A percentile compares a stretch with the other conserved stretches of the same genome.
Conservation (phyloP, 92 coral and sea anemone genomes). For the Phenganax stokvisi region DNA sequence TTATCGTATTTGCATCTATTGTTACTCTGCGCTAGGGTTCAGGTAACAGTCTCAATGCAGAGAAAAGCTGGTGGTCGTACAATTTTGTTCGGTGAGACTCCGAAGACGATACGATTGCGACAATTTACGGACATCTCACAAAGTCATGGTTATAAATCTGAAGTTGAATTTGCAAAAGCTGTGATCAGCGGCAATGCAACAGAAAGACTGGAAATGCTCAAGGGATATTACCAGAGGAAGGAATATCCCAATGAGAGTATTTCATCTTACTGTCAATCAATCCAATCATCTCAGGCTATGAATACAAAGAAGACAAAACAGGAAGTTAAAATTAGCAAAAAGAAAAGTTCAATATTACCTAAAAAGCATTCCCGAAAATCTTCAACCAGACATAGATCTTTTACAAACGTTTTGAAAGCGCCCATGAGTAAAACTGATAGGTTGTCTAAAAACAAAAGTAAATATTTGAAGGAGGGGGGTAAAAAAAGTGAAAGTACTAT, state of each 20-base stretch:
- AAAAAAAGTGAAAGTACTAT: not conserved
- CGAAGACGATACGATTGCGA: constrained; percentile 66
- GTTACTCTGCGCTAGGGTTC: not conserved
- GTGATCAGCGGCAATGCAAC: constrained; percentile 35
- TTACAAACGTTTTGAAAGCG: not conserved
- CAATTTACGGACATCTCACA: constrained; percentile 63
- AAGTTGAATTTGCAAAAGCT: constrained; percentile 58
- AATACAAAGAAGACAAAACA: not conserved
- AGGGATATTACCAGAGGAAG: constrained; percentile 51
- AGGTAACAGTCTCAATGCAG: constrained; percentile 24
- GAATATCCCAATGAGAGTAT: constrained; percentile 19
- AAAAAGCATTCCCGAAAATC: constrained; percentile 4
- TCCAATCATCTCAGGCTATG: constrained; percentile 13
- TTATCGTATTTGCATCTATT: no score
- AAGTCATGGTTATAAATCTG: constrained; percentile 57
- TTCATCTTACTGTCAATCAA: not conserved
- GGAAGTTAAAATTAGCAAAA: not conserved
- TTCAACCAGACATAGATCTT: constrained; percentile 8
- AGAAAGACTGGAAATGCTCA: constrained; percentile 52
- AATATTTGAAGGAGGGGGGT: not conserved
- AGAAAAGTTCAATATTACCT: not conserved
- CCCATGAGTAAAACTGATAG: constrained; percentile 23
- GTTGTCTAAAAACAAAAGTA: not conserved
- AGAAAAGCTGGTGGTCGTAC: constrained; percentile 47
- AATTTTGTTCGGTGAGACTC: constrained; percentile 63